phyloP scores from a whole-genome alignment of 2,888 invertebrate genomes.

The Harpagoxenus sublaevis region DNA sequence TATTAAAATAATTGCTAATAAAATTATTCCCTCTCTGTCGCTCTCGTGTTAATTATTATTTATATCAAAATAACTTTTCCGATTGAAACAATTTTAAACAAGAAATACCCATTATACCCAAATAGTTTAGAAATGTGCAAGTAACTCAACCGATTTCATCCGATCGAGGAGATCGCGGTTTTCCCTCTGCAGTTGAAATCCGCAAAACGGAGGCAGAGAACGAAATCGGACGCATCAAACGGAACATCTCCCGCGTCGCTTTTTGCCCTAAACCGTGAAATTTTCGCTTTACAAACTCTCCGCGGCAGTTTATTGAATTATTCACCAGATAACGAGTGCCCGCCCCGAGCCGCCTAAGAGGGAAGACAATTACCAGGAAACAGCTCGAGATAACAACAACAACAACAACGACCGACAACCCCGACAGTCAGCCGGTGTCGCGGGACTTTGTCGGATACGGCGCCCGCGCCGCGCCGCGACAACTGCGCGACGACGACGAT shows the following conservation, averaged over 20 bases:
- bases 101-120: too few relatives aligned
- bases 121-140: not conserved
- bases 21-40: not conserved
- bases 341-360: constrained; percentile 77
- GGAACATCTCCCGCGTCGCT: constrained; percentile 72
- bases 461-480: constrained; percentile 52
- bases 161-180: constrained; percentile 1
- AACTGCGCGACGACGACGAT: constrained; percentile 63
- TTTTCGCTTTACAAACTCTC: constrained; percentile 78
- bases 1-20: not conserved
- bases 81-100: not conserved
- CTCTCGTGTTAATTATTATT: not conserved
- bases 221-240: constrained; percentile 44
- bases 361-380: constrained; percentile 85
- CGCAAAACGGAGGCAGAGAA: constrained; percentile 2
- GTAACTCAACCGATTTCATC: constrained; percentile 20
- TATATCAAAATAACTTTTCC: not conserved
- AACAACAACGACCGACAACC: constrained; percentile 81
- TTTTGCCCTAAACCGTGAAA: constrained; percentile 79
- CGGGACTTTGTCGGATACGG: constrained; percentile 74
- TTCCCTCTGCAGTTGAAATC: not conserved
- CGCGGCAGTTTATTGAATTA: constrained; percentile 84
- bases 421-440: constrained; percentile 69
- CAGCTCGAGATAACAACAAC: constrained; percentile 84
- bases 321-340: constrained; percentile 84